phyloP scores from a whole-genome alignment of 2,113 vertebrate genomes.

The Laticauda colubrina region DNA sequence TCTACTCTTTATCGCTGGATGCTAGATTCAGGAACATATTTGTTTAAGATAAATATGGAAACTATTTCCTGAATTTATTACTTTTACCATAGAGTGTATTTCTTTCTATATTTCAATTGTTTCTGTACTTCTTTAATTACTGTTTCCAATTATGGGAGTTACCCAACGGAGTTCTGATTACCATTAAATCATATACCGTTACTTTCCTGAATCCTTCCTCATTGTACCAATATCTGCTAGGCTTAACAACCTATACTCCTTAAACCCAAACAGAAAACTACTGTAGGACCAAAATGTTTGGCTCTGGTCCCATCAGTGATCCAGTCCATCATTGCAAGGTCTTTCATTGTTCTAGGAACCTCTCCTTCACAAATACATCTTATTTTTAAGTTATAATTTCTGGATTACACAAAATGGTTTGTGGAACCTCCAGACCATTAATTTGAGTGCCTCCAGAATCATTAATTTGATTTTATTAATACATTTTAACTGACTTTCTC shows the following conservation, averaged over 20 bases:
- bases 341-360: not conserved
- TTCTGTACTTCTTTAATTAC: not conserved
- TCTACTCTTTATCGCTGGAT: not conserved
- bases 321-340: not conserved
- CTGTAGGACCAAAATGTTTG: not conserved
- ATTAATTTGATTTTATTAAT: not conserved
- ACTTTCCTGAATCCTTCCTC: not conserved
- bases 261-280: not conserved
- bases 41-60: not conserved
- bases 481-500: not conserved
- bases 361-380: not conserved
- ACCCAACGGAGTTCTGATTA: not conserved
- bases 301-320: not conserved
- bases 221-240: not conserved
- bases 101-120: not conserved
- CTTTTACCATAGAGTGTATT: not conserved
- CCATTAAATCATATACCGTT: not conserved
- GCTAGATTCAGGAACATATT: not conserved
- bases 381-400: not conserved
- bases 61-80: not conserved
- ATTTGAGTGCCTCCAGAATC: not conserved
- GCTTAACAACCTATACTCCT: not conserved
- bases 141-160: not conserved
- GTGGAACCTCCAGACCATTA: not conserved
- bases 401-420: not conserved